phyloP scores from a whole-genome alignment of 2,797 vertebrate genomes.

The Selene dorsalis region DNA sequence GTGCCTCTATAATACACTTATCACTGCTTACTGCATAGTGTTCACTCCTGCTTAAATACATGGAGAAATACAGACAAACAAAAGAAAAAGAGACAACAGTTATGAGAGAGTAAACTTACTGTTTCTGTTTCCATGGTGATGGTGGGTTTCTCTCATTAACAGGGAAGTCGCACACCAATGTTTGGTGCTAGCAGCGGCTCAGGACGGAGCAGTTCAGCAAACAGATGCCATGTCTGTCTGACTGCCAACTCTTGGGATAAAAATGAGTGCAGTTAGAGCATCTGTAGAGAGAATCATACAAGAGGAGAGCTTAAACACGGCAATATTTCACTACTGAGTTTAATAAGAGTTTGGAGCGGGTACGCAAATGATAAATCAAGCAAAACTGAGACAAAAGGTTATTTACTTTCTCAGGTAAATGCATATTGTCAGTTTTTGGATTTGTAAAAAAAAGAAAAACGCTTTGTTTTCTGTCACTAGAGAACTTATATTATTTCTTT shows the following conservation, averaged over 20 bases:
- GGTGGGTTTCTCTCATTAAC: conserved; percentile 55
- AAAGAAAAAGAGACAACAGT: background rate
- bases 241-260: conserved; percentile 42
- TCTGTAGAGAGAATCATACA: conserved; percentile 46
- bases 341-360: background rate
- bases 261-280: conserved; percentile 51
- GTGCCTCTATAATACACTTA: background rate
- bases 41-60: background rate
- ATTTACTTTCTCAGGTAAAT: background rate
- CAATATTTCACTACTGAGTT: background rate
- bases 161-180: conserved; percentile 46
- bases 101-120: conserved; percentile 73
- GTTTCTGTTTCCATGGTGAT: conserved; percentile 87
- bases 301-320: background rate
- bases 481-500: no score
- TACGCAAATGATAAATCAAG: background rate
- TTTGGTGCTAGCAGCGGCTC: conserved; percentile 43
- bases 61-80: background rate
- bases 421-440: background rate
- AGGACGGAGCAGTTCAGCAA: conserved; percentile 54
- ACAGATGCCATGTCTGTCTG: conserved; percentile 65
- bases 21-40: background rate
- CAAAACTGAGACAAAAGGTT: background rate
- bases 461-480: no score
- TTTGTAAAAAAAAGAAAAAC: no score